Conservation (phyloP, 2,888 invertebrate genomes). For the Eucriotettix oculatus region DNA sequence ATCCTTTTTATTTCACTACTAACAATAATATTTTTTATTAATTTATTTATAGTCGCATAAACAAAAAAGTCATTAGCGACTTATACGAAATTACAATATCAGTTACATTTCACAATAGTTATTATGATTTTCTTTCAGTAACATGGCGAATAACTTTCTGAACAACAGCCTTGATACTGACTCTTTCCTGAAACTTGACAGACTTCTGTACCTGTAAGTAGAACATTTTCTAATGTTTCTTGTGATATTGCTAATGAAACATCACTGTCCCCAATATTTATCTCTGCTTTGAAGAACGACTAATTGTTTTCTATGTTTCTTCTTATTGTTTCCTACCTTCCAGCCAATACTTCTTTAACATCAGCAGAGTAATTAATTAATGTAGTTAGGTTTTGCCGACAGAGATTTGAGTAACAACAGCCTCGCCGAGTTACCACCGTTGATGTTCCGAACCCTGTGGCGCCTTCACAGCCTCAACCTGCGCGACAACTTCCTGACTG, state of each 20-base stretch:
- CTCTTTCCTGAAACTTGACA: slow-evolving; percentile 14
- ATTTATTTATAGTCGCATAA: too few species aligned
- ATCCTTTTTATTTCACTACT: too few species aligned
- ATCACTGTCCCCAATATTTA: too few species aligned
- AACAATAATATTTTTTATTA: too few species aligned
- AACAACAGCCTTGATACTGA: slow-evolving; percentile 12
- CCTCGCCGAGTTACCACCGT: slow-evolving; percentile 20
- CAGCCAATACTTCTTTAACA: too few species aligned
- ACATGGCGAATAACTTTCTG: slow-evolving; percentile 19
- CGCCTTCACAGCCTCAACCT: slow-evolving; percentile 20
- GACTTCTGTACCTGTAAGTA: slow-evolving; percentile 18
- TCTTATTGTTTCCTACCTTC: too few species aligned
- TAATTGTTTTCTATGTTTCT: too few species aligned
- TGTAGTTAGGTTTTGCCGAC: slow-evolving; percentile 9
- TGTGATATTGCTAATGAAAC: neutral
- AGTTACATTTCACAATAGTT: too few species aligned
- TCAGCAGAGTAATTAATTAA: neutral
- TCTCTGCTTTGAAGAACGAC: too few species aligned
- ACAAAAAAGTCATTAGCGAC: too few species aligned
- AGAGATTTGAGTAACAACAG: slow-evolving; percentile 26
- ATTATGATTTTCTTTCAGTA: slow-evolving; percentile 11
- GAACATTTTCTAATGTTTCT: neutral
- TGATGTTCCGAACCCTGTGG: slow-evolving; percentile 22
- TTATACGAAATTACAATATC: too few species aligned
- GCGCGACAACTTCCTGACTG: slow-evolving; percentile 21